Percentiles rank a stretch among this genome's conserved stretches.
Conservation (phyloP, 1,140 invertebrate genomes). For the Scylla paramamosain region DNA sequence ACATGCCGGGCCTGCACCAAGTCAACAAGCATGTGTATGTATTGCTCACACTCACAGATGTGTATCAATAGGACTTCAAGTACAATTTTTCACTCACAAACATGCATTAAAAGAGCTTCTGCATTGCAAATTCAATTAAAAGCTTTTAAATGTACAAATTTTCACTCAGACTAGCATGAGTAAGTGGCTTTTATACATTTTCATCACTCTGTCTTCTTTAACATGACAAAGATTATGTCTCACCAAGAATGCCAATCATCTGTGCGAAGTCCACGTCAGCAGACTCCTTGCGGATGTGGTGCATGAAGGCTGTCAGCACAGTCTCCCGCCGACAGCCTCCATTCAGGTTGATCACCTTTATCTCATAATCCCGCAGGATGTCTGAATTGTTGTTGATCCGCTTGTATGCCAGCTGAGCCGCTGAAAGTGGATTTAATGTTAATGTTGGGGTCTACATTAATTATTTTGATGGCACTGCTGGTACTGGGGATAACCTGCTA, state of each 20-base stretch:
- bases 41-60: too few relatives aligned
- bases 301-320: conserved; percentile 89
- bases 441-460: too few relatives aligned
- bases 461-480: too few relatives aligned
- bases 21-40: background rate
- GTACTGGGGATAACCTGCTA: too few relatives aligned
- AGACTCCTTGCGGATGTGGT: conserved; percentile 83
- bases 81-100: too few relatives aligned
- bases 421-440: conserved; percentile 79
- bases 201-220: too few relatives aligned
- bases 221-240: conserved; percentile 77
- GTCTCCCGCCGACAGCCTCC: conserved; percentile 88
- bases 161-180: too few relatives aligned
- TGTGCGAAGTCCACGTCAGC: conserved; percentile 80
- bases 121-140: too few relatives aligned
- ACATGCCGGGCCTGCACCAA: conserved; percentile 87
- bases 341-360: conserved; percentile 84
- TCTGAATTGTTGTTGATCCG: conserved; percentile 85
- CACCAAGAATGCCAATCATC: conserved; percentile 86
- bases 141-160: too few relatives aligned
- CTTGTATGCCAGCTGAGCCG: conserved; percentile 85
- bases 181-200: too few relatives aligned
- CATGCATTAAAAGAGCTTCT: too few relatives aligned
- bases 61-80: too few relatives aligned
- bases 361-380: conserved; percentile 84